phyloP scores from a whole-genome alignment of 2,797 vertebrate species.

The Zalophus californianus region DNA sequence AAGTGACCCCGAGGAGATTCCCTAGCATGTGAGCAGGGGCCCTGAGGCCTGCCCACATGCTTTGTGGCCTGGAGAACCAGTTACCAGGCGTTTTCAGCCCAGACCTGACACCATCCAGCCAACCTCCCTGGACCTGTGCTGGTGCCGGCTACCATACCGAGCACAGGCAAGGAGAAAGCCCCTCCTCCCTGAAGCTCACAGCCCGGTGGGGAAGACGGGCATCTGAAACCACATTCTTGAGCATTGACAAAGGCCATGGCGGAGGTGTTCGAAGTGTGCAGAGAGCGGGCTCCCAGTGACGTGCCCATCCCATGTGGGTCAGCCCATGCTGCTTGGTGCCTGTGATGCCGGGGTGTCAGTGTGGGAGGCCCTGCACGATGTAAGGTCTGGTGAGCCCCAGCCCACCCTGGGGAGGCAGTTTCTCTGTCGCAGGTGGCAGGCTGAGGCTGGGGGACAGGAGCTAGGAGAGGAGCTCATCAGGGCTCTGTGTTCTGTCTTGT shows the following conservation, averaged over 20 bases:
- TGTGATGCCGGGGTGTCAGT: neutral
- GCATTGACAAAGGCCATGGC: accelerated
- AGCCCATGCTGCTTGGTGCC: neutral
- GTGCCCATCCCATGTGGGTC: accelerated
- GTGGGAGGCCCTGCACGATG: neutral
- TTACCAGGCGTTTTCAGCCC: neutral
- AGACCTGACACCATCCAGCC: neutral
- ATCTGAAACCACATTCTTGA: neutral
- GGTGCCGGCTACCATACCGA: too few relatives aligned
- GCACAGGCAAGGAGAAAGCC: neutral
- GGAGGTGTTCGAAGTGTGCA: neutral
- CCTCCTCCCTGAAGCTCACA: neutral
- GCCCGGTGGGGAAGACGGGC: neutral
- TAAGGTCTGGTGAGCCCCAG: neutral
- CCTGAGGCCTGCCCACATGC: neutral
- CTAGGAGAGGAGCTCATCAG: neutral
- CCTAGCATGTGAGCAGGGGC: neutral
- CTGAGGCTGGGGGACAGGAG: neutral
- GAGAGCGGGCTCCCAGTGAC: neutral
- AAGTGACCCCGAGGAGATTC: neutral
- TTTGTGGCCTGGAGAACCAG: neutral
- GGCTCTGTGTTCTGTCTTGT: neutral
- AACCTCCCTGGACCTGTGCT: neutral
- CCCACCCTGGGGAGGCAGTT: neutral
- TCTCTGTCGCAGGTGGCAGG: neutral